A percentile compares a stretch with the other conserved stretches of the same genome.
Conservation (phyloP, 1,140 invertebrate genomes). For the Drosophila ambigua region DNA sequence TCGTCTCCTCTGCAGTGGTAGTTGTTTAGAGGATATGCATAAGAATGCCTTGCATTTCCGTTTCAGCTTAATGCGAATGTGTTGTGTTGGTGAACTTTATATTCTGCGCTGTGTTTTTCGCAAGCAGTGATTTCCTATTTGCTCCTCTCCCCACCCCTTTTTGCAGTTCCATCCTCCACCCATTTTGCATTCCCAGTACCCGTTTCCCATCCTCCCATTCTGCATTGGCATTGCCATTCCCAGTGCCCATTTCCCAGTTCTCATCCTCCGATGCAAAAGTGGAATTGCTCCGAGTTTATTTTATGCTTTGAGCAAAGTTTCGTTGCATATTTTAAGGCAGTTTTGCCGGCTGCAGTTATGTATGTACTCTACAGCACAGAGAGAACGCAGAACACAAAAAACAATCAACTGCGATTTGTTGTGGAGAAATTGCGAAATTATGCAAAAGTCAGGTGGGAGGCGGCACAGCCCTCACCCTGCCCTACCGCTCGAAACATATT, state of each 20-base stretch:
- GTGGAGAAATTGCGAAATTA: constrained; percentile 80
- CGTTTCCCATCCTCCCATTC: not conserved
- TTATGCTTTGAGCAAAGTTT: constrained; percentile 82
- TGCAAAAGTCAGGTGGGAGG: constrained; percentile 55
- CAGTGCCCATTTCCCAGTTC: constrained; percentile 20
- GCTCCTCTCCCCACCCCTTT: not conserved
- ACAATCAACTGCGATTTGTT: constrained; percentile 82
- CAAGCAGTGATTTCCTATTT: constrained; percentile 75
- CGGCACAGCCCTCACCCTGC: not conserved
- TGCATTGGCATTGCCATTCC: constrained; percentile 1
- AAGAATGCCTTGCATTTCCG: constrained; percentile 82
- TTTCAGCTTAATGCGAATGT: constrained; percentile 70
- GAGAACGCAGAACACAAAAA: constrained; percentile 50
- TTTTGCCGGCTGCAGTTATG: constrained; percentile 70
- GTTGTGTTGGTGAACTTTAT: constrained; percentile 56
- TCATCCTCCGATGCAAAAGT: constrained; percentile 49
- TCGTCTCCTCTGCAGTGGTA: constrained; percentile 29
- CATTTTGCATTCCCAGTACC: constrained; percentile 1
- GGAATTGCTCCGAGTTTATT: constrained; percentile 78
- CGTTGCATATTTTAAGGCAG: constrained; percentile 81
- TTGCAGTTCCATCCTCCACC: not conserved
- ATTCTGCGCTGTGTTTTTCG: constrained; percentile 63
- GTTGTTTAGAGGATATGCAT: constrained; percentile 82
- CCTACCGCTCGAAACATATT: constrained; percentile 51
- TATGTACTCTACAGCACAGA: constrained; percentile 40